Conservation (phyloP, 2,113 vertebrate genomes). For the Corythaeola cristata region DNA sequence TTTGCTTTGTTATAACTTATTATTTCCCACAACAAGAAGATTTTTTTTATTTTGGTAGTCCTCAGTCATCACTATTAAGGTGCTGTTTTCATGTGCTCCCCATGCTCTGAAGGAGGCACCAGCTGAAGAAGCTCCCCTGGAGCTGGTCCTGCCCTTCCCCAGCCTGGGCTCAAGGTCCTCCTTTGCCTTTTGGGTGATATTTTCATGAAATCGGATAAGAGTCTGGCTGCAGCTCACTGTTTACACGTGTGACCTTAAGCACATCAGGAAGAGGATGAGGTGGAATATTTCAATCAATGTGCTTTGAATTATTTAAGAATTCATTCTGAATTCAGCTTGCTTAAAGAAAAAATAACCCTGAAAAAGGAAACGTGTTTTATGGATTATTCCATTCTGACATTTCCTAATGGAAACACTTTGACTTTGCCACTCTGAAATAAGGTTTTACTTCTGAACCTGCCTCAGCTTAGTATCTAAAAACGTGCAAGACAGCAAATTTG, state of each 20-base stretch:
- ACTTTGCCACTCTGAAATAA: neutral
- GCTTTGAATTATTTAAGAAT: neutral
- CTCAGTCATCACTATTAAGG: neutral
- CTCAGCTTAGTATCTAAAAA: neutral
- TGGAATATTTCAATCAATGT: neutral
- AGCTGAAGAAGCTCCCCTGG: neutral
- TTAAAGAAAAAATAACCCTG: neutral
- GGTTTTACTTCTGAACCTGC: neutral
- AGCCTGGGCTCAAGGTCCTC: neutral
- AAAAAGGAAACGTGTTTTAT: neutral
- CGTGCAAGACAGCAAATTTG: neutral
- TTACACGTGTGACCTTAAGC: neutral
- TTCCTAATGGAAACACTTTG: neutral
- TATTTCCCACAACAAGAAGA: neutral
- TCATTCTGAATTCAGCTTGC: neutral
- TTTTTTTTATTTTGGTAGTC: neutral
- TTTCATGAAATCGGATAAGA: neutral
- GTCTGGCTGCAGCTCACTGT: neutral
- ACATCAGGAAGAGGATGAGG: neutral
- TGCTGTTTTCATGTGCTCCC: neutral
- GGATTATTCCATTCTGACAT: neutral
- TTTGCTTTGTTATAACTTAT: neutral
- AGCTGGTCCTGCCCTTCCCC: neutral
- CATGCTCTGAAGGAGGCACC: neutral
- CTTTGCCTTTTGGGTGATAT: neutral